Percentiles rank a stretch among this genome's conserved stretches.
phyloP scores from a whole-genome alignment of 2,888 invertebrate species.

The Iselma pallidipennis region DNA sequence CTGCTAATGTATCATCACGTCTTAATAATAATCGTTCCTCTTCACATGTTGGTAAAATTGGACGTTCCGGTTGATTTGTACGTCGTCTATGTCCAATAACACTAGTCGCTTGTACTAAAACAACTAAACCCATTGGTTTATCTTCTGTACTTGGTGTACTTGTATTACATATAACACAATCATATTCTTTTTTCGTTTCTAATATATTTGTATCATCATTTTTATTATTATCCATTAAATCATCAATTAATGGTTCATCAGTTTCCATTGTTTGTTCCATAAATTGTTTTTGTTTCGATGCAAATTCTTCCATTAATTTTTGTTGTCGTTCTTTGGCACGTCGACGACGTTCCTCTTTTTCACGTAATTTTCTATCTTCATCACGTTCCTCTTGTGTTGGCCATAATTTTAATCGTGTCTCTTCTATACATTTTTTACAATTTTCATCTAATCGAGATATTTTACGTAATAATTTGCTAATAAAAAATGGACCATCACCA shows the following conservation, averaged over 20 bases:
- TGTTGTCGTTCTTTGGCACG: slow-evolving; percentile 88
- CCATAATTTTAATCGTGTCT: slow-evolving; percentile 76
- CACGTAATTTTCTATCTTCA: slow-evolving; percentile 70
- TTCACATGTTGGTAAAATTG: slow-evolving; percentile 66
- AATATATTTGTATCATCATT: slow-evolving; percentile 65
- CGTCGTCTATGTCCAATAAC: slow-evolving; percentile 78
- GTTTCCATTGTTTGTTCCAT: slow-evolving; percentile 77
- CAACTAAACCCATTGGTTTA: slow-evolving; percentile 86
- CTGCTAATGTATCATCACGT: slow-evolving; percentile 69
- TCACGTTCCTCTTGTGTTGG: slow-evolving; percentile 80
- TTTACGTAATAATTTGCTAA: slow-evolving; percentile 77
- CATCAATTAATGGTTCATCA: slow-evolving; percentile 47
- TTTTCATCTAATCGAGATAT: slow-evolving; percentile 71
- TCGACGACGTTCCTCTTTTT: slow-evolving; percentile 81
- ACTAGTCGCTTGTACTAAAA: slow-evolving; percentile 85
- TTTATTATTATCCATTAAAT: slow-evolving; percentile 33
- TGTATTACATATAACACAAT: slow-evolving; percentile 95
- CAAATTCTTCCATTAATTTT: slow-evolving; percentile 92
- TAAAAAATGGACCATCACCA: slow-evolving; percentile 89
- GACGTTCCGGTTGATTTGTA: slow-evolving; percentile 59
- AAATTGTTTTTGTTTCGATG: slow-evolving; percentile 87
- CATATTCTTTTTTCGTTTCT: slow-evolving; percentile 71
- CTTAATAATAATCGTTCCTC: slow-evolving; percentile 64
- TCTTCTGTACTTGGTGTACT: slow-evolving; percentile 82
- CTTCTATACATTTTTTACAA: slow-evolving; percentile 70